phyloP scores from a whole-genome alignment of 2,888 invertebrate genomes.

The Ectemnius cavifrons region DNA sequence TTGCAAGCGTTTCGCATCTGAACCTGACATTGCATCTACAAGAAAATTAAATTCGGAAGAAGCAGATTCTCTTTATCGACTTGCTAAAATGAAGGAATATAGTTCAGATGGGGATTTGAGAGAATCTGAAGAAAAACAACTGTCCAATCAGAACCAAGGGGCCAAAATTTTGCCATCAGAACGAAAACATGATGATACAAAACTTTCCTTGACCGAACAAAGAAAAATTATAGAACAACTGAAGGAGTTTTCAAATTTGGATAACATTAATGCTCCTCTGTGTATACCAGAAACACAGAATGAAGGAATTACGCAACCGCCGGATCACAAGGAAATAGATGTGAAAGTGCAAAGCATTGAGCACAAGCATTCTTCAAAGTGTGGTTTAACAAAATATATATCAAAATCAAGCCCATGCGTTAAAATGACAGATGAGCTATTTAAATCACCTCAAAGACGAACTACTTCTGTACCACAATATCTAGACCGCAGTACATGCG shows the following conservation, averaged over 20 bases:
- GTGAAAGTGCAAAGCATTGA: background rate
- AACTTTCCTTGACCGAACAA: conserved; percentile 70
- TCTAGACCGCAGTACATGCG: background rate
- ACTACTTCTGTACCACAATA: background rate
- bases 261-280: conserved; percentile 67
- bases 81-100: conserved; percentile 52
- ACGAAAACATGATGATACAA: conserved; percentile 30
- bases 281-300: background rate
- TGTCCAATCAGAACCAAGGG: background rate
- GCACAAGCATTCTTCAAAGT: background rate
- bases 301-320: background rate
- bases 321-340: background rate
- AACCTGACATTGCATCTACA: conserved; percentile 74
- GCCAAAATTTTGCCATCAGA: background rate
- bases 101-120: conserved; percentile 72
- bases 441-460: conserved; percentile 4
- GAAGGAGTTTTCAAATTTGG: conserved; percentile 72
- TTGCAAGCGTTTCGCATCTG: conserved; percentile 72
- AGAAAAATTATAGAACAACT: conserved; percentile 71
- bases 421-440: conserved; percentile 19
- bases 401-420: background rate
- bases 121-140: conserved; percentile 52
- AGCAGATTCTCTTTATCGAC: background rate
- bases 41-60: conserved; percentile 41
- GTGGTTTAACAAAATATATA: background rate